Evolutionary conservation across 1,140 invertebrate genomes (phyloP).

Genomic region (Ceratoteleas bidentatus): DNA sequence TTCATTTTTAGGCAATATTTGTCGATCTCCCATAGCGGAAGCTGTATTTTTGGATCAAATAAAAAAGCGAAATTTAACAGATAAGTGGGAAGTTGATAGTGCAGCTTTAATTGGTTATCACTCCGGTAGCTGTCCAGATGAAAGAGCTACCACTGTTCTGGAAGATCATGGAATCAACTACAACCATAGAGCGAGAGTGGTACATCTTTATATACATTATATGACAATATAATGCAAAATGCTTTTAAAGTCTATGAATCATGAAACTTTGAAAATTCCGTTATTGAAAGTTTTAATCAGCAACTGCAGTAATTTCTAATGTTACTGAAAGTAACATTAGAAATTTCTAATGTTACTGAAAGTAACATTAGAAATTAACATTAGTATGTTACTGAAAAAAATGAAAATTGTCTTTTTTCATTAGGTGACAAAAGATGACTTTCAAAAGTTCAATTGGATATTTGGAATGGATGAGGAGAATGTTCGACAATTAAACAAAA

Average conservation of each 20-base stretch:
- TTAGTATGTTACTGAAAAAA: not conserved
- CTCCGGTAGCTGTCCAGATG: constrained; percentile 90
- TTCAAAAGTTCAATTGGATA: constrained; percentile 90
- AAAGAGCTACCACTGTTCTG: constrained; percentile 87
- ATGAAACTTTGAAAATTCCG: not conserved
- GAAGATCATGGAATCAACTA: constrained; percentile 87
- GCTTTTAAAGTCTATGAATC: too few species aligned
- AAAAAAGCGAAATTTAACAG: constrained; percentile 83
- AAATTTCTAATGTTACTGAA: too few species aligned
- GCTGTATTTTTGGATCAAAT: constrained; percentile 91
- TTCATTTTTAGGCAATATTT: constrained; percentile 89
- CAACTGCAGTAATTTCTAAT: too few species aligned
- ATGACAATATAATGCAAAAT: not conserved
- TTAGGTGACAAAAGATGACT: constrained; percentile 87
- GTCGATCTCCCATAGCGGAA: constrained; percentile 96
- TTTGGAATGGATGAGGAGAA: constrained; percentile 96
- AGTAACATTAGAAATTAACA: too few species aligned
- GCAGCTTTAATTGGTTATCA: constrained; percentile 93
- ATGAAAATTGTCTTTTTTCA: not conserved
- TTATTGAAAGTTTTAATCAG: too few species aligned
- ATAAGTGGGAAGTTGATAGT: constrained; percentile 93
- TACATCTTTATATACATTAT: constrained; percentile 71
- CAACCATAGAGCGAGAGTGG: constrained; percentile 88
- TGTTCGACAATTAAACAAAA: constrained; percentile 85
- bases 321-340: too few species aligned